Conservation (phyloP, 2,888 invertebrate genomes). For the Troides aeacus region DNA sequence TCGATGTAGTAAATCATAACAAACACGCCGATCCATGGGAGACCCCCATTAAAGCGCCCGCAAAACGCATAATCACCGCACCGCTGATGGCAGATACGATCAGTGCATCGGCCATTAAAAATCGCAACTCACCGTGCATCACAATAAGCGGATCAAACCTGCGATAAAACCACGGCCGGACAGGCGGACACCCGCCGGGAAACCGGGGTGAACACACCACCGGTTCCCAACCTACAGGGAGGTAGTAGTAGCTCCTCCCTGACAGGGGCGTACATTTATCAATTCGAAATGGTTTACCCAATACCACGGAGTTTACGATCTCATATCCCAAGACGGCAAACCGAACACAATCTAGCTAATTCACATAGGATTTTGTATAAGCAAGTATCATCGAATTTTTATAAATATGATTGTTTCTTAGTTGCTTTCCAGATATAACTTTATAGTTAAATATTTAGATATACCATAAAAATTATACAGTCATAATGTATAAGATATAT, state of each 20-base stretch:
- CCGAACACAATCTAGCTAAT: not conserved
- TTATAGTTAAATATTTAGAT: not conserved
- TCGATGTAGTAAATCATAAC: constrained; percentile 29
- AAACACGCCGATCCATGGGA: constrained; percentile 27
- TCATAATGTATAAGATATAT: too few relatives aligned
- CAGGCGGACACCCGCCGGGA: constrained; percentile 29
- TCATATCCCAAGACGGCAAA: not conserved
- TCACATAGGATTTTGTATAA: not conserved
- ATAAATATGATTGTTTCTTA: not conserved
- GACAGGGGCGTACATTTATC: not conserved
- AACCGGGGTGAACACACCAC: constrained; percentile 20
- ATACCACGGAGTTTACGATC: not conserved
- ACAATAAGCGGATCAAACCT: constrained; percentile 39
- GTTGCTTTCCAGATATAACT: not conserved
- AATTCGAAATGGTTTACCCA: not conserved
- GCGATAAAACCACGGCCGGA: constrained; percentile 19
- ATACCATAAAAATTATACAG: not conserved
- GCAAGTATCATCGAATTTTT: not conserved
- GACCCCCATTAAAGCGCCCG: constrained; percentile 38
- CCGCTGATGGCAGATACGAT: constrained; percentile 55
- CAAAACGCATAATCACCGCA: constrained; percentile 63
- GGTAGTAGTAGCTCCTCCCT: not conserved
- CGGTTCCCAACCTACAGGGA: constrained; percentile 20
- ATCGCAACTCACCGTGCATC: constrained; percentile 49
- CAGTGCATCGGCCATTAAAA: constrained; percentile 51